Evolutionary conservation across 2,797 vertebrate genomes (phyloP), one percentile per base, ranked within the genome.

Genomic region (Siniperca undulata): DNA sequence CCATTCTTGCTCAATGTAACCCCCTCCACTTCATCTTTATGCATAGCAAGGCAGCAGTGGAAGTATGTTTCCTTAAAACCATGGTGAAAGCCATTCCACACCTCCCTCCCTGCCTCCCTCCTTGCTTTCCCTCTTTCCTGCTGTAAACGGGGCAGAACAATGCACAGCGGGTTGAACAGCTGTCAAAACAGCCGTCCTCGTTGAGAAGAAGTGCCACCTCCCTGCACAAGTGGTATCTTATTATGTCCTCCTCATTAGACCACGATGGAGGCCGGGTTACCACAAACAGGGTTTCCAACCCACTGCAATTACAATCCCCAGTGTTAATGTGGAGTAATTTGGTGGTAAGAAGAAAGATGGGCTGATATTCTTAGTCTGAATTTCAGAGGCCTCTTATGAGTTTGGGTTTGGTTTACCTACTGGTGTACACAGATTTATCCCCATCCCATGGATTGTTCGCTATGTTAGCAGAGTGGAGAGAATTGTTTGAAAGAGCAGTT

Each of bases 1-100:
- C 85, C 78, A 46, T 74, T 89, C 93, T 88, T 86, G 92, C 85
- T 87, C 70, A 76, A 36, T 70, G 77, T 83, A 91, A 87, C 80
- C 86, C 78, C 82, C 82, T 78, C 74, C 60, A 74, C 69, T 36
- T 81, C 70, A 73, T 89, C 74, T 77, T 82, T 85, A 85, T 83
- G 60, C 67, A 58, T 82, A 74, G 59, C 53, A 59, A 62, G 69
- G 58, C 83, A 86, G 79, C 77, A 70, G 74, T 66, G 69, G 62
- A 83, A 70, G 82, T 88, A 88, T 90, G 77, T 81, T 61, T 88
- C 74, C 80, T 76, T 80, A 48, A 74, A 85, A 92, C 88, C 64
- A 55, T 13, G 70, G 68, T 76, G 55, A 59, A 86, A 79, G 77
- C 62, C 53, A 53, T 75, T 61, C 83, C 58, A 56, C 61, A 48